phyloP scores from a whole-genome alignment of 2,888 invertebrate genomes.

The Leptarthrus brevirostris region DNA sequence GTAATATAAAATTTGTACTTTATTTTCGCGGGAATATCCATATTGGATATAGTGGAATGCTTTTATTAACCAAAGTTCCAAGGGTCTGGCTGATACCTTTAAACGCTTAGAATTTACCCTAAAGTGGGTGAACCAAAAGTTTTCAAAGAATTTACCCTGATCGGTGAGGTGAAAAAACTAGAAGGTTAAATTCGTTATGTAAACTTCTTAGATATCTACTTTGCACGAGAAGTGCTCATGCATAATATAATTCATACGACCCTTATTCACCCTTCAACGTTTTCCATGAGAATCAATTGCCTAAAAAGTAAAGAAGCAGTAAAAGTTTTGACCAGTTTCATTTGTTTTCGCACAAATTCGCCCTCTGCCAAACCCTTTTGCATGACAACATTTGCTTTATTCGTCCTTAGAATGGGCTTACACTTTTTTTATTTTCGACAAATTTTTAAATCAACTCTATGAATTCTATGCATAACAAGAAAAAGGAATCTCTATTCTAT shows the following conservation, averaged over 20 bases:
- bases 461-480: neutral
- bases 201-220: neutral
- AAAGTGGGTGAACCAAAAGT: too few relatives aligned
- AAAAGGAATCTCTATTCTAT: neutral
- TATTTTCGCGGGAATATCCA: too few relatives aligned
- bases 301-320: conserved; percentile 27
- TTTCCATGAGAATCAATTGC: conserved; percentile 28
- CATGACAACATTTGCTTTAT: neutral
- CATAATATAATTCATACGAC: conserved; percentile 36
- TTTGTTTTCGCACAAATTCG: conserved; percentile 17
- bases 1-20: too few relatives aligned
- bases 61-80: too few relatives aligned
- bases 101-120: too few relatives aligned
- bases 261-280: neutral
- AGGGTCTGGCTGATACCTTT: too few relatives aligned
- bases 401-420: too few relatives aligned
- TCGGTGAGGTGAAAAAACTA: conserved; percentile 1
- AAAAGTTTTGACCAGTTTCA: conserved; percentile 40
- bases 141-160: neutral
- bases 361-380: neutral
- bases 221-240: neutral
- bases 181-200: neutral
- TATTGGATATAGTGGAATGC: too few relatives aligned
- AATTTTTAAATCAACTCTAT: neutral
- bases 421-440: neutral